Base-by-base conservation (phyloP, 1,140 invertebrate species). In the Bombus affinis region DNA sequence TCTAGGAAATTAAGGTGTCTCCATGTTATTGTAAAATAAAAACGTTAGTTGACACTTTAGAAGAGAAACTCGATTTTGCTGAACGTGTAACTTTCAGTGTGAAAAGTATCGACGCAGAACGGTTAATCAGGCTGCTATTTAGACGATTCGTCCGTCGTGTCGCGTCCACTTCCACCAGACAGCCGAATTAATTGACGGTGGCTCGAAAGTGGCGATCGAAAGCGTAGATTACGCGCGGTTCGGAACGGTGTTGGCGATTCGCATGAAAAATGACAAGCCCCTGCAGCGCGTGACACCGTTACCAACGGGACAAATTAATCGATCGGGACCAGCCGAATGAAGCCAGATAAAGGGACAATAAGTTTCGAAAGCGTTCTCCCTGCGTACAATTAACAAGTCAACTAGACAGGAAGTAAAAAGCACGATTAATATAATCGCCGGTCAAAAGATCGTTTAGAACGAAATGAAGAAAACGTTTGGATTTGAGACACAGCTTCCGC, bases 201-300 rank as follows among this genome's bases (percentile, higher is more conserved):
- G 62, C 66, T 83, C 47, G 81, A 83, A 83, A 83, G 81, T 42
- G 28, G 35, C 62, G 81, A 83, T 83, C 62, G 81, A 83, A 83
- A 83, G 81, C 25, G 53, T 4, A 70, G 81, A 83, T 83, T 83
- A 68, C 81, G 59, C 59, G 39, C 22, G 22, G 25, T 13, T 25
- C 3, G 78, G 9, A 81, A 44, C 37, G 70, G 28, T 57, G 47
- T 35, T 32, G 70, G 57, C 22, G 53, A 32, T 42, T 83, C 73
- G 47, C 44, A 32, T 77, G 81, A 83, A 57, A 83, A 83, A 83
- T 77, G 81, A 70, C 81, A 83, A 68, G 62, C 44, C 81, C 81
- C 62, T 39, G 70, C 53, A 62, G 74, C 62, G 44, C 39, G 59
- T n/a, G 35, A 47, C 72, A 65, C 81, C 59, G 81, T 81, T 81